Evolutionary conservation across 2,113 vertebrate species (phyloP), one percentile per base, ranked within the genome.

Genomic region (Climacteris rufus): DNA sequence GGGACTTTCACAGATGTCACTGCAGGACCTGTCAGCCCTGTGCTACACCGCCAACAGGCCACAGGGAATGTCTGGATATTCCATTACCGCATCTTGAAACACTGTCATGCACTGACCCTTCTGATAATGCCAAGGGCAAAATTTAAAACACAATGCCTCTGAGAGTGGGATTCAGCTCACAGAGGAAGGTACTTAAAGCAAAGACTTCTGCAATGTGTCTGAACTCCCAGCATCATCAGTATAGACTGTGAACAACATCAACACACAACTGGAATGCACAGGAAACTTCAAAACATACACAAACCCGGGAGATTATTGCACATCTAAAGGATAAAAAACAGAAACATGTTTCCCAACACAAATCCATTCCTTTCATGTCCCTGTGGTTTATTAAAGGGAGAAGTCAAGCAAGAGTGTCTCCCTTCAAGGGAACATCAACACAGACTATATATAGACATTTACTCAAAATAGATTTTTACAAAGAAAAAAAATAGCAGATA

Each of bases 391-490:
- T 54, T 77, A 80, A 72, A 90, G 49, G 24, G 13, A 85, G 11
- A 79, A 61, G 31, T 57, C 68, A 86, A 83, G 64, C 27, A 77
- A 65, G 50, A 70, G 15, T 37, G 35, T 59, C 50, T 69, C 45
- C 54, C 80, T 86, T 81, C 54, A 89, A 88, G 40, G 52, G 54
- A 94, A 80, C 15, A 60, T 57, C 40, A 74, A 59, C 63, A 90
- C 17, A 86, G 13, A 59, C 22, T 69, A 24, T 27, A 81, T 16
- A 39, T 30, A 90, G 63, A 60, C 65, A 74, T 37, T 40, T 61
- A 92, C 31, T 65, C 12, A 72, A 77, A 87, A 90, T 15, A 77
- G 22, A 42, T 68, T 60, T 90, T 87, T 64, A 66, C 5, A 6
- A 63, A 89, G 31, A 39, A 74, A 87, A 79, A 53, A 50, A 33